Conservation (phyloP, 2,888 invertebrate genomes). For the Heliconius ismenius region DNA sequence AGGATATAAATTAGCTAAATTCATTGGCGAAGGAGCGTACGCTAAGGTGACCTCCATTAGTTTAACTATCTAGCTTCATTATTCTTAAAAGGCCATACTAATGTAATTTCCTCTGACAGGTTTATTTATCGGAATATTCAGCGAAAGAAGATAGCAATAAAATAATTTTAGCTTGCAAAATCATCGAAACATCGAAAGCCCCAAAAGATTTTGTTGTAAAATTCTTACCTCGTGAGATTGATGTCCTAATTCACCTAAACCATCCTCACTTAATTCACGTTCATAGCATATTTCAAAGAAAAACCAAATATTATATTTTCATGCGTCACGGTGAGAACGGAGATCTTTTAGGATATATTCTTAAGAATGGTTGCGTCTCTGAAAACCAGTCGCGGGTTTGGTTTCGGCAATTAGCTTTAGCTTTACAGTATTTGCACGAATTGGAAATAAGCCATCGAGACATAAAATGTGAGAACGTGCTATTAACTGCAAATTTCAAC, state of each 20-base stretch:
- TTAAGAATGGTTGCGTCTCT: slow-evolving; percentile 85
- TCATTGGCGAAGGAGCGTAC: slow-evolving; percentile 89
- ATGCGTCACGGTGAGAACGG: slow-evolving; percentile 91
- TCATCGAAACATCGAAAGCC: slow-evolving; percentile 87
- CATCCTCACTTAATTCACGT: slow-evolving; percentile 91
- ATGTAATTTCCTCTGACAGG: slow-evolving; percentile 53
- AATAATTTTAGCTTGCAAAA: slow-evolving; percentile 85
- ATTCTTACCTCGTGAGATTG: slow-evolving; percentile 91
- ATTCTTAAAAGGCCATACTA: neutral
- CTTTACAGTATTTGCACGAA: slow-evolving; percentile 87
- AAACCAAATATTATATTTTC: slow-evolving; percentile 88
- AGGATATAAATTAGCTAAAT: slow-evolving; percentile 84
- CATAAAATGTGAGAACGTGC: slow-evolving; percentile 91
- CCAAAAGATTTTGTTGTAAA: slow-evolving; percentile 89
- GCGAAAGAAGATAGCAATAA: slow-evolving; percentile 60
- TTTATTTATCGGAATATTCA: slow-evolving; percentile 69
- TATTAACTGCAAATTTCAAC: slow-evolving; percentile 87
- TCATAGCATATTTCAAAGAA: slow-evolving; percentile 88
- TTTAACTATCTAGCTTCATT: neutral
- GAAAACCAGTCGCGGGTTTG: slow-evolving; percentile 87
- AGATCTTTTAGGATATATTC: slow-evolving; percentile 87
- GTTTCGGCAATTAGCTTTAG: slow-evolving; percentile 86
- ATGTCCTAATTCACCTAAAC: slow-evolving; percentile 87
- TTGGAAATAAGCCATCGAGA: slow-evolving; percentile 89
- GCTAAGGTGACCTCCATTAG: slow-evolving; percentile 82